Evolutionary conservation across 2,113 vertebrate species (phyloP).

Genomic region (Mesitornis unicolor): DNA sequence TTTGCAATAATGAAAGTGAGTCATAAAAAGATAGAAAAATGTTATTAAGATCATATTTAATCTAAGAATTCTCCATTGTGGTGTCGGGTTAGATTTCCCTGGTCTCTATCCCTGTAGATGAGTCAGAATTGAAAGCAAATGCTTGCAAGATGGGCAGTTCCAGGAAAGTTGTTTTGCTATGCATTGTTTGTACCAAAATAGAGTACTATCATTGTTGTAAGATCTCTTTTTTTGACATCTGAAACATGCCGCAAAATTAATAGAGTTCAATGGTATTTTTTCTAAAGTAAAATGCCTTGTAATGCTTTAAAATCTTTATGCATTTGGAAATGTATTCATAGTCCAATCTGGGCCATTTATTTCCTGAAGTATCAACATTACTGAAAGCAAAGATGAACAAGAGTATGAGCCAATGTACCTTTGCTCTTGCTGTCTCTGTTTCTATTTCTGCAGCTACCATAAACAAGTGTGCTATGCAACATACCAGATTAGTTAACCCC

Average conservation of each 20-base stretch:
- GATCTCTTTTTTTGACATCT: not conserved
- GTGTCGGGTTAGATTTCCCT: not conserved
- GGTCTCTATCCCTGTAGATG: not conserved
- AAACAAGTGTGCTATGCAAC: not conserved
- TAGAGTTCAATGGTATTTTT: not conserved
- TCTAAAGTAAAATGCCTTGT: not conserved
- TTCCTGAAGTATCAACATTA: not conserved
- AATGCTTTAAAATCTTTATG: not conserved
- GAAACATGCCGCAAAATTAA: not conserved
- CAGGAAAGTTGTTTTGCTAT: not conserved
- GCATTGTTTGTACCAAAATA: constrained; percentile 15
- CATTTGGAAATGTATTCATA: not conserved
- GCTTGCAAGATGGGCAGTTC: not conserved
- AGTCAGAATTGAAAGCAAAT: not conserved
- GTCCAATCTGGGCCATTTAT: not conserved
- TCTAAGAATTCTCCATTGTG: not conserved
- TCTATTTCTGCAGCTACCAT: not conserved
- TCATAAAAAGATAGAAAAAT: not conserved
- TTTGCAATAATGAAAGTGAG: not conserved
- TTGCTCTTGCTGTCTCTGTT: not conserved
- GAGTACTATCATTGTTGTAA: not conserved
- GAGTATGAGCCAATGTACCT: not conserved
- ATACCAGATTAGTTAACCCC: not conserved
- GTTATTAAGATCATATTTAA: not conserved
- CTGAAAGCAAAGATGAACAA: not conserved